phyloP scores from a whole-genome alignment of 2,113 vertebrate species.

The Tiliqua scincoides region DNA sequence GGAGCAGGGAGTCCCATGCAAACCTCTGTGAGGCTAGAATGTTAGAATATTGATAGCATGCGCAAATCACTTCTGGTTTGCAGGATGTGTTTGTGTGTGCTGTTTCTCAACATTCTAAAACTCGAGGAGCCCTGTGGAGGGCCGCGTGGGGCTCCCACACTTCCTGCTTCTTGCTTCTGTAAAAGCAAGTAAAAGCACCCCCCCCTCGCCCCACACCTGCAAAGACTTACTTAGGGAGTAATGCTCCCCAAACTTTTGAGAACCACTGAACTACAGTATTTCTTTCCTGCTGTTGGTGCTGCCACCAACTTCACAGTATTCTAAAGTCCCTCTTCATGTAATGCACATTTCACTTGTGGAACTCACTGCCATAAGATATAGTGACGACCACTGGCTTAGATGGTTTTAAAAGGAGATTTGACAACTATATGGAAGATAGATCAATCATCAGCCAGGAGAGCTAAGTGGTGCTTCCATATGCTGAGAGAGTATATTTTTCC shows the following conservation, averaged over 20 bases:
- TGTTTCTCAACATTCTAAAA: no score
- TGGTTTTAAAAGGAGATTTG: not conserved
- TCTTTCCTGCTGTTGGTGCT: slow-evolving; percentile 25
- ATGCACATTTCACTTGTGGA: not conserved
- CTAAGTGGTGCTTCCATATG: not conserved
- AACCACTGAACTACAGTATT: not conserved
- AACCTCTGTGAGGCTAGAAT: no score
- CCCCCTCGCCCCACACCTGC: no score
- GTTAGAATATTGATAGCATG: no score
- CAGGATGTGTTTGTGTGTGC: no score
- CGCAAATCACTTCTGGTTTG: no score
- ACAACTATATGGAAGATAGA: not conserved
- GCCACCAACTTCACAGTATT: not conserved
- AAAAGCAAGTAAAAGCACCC: no score
- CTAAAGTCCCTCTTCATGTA: not conserved
- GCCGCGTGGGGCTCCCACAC: no score
- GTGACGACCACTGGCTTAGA: not conserved
- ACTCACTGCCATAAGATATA: not conserved
- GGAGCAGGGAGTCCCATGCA: no score
- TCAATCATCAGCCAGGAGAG: not conserved
- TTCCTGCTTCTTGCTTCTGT: no score
- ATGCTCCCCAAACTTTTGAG: not conserved
- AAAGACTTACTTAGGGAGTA: no score
- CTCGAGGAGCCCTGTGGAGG: no score
- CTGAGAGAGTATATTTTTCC: not conserved